phyloP scores from a whole-genome alignment of 2,888 invertebrate species.

The Adelphocoris suturalis region DNA sequence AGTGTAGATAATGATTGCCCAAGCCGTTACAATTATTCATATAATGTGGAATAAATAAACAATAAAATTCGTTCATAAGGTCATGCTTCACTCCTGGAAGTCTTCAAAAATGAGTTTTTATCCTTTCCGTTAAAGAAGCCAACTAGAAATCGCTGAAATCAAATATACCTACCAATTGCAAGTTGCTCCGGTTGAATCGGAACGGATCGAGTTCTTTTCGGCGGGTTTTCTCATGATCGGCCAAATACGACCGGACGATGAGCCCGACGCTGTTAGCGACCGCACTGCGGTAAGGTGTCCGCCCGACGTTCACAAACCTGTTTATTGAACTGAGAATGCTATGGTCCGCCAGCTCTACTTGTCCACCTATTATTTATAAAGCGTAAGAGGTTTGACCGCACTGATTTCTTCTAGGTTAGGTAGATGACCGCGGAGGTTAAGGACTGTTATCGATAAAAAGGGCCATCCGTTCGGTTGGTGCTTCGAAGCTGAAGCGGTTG shows the following conservation, averaged over 20 bases:
- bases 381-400: slow-evolving; percentile 48
- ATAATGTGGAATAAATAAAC: no score
- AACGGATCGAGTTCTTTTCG: neutral
- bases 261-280: neutral
- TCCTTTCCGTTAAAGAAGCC: no score
- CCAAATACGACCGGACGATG: slow-evolving; percentile 48
- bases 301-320: slow-evolving; percentile 51
- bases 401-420: slow-evolving; percentile 18
- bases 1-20: no score
- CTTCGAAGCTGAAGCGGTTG: neutral
- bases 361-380: slow-evolving; percentile 60
- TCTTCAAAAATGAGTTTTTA: no score
- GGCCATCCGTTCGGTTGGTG: neutral
- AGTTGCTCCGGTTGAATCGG: neutral
- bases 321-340: slow-evolving; percentile 53
- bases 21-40: no score
- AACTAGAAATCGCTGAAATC: no score
- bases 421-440: slow-evolving; percentile 37
- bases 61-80: no score
- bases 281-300: slow-evolving; percentile 47
- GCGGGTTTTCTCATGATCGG: slow-evolving; percentile 14
- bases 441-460: slow-evolving; percentile 35
- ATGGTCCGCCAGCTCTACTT: neutral
- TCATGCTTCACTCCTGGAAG: no score
- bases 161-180: no score